A percentile compares a stretch with the other conserved stretches of the same genome.
Conservation (phyloP, 2,888 invertebrate genomes). For the Drosophila seclusa region DNA sequence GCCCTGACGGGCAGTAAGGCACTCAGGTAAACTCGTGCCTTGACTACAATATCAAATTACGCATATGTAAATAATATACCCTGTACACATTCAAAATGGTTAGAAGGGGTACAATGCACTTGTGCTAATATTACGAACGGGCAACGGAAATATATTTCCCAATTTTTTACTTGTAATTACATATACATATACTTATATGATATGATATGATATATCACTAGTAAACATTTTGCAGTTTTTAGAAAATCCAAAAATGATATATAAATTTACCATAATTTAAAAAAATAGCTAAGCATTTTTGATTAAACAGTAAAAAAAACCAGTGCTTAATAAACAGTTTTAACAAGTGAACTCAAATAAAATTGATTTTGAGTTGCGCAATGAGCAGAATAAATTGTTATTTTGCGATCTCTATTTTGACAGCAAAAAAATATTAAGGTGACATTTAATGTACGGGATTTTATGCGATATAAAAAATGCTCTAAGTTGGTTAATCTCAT, state of each 20-base stretch:
- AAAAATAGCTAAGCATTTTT: background rate
- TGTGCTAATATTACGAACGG: background rate
- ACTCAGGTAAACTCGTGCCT: slow-evolving; percentile 1
- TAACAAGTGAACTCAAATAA: background rate
- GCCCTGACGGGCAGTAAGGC: slow-evolving; percentile 15
- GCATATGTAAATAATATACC: slow-evolving; percentile 1
- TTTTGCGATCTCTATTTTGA: background rate
- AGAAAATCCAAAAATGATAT: background rate
- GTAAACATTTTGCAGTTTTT: background rate
- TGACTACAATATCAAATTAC: slow-evolving; percentile 41
- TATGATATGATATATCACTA: background rate
- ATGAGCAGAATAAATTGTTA: background rate
- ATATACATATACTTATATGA: background rate
- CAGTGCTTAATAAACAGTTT: background rate
- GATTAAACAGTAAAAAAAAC: background rate
- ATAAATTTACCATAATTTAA: background rate
- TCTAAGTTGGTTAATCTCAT: background rate
- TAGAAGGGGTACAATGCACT: background rate
- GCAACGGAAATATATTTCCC: background rate
- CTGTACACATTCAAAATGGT: background rate
- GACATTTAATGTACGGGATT: background rate
- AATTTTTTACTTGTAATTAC: background rate
- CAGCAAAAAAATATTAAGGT: background rate
- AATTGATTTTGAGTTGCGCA: background rate
- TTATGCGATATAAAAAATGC: background rate